Percentiles rank a stretch among this genome's conserved stretches.
Evolutionary conservation across 1,140 invertebrate species (phyloP).

Genomic region (Pseudoatta argentina): DNA sequence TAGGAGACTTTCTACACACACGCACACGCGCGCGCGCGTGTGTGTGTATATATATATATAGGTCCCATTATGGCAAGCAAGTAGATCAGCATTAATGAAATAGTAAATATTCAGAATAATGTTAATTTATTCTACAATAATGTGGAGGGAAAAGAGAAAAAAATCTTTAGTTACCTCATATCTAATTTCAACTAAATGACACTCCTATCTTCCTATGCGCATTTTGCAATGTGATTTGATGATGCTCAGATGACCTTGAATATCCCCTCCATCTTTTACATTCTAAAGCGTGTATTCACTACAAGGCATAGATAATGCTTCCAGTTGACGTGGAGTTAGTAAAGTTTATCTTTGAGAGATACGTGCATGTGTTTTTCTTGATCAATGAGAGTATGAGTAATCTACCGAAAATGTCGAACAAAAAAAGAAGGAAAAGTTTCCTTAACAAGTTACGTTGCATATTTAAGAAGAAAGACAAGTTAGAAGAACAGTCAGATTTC

Average conservation of each 20-base stretch:
- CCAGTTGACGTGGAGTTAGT: conserved; percentile 32
- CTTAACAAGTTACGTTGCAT: conserved; percentile 66
- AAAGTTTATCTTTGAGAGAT: conserved; percentile 40
- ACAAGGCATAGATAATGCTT: neutral
- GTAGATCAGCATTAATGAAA: neutral
- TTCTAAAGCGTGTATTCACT: conserved; percentile 28
- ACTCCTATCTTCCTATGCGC: conserved; percentile 27
- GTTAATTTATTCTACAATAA: neutral
- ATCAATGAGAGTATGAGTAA: neutral
- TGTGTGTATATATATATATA: too few species aligned
- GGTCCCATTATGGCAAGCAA: too few species aligned
- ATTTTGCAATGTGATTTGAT: conserved; percentile 54
- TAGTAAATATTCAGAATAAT: neutral
- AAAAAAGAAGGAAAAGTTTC: conserved; percentile 72
- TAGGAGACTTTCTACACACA: too few species aligned
- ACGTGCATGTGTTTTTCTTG: neutral
- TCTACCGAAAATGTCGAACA: conserved; percentile 62
- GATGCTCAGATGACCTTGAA: conserved; percentile 62
- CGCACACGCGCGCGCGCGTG: too few species aligned
- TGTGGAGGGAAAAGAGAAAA: neutral
- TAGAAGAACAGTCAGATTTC: neutral
- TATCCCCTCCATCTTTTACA: conserved; percentile 60
- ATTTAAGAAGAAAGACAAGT: conserved; percentile 64
- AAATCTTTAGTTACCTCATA: conserved; percentile 1
- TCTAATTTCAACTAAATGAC: neutral